Evolutionary conservation across 2,888 invertebrate genomes (phyloP).

Genomic region (Cantharis lateralis): DNA sequence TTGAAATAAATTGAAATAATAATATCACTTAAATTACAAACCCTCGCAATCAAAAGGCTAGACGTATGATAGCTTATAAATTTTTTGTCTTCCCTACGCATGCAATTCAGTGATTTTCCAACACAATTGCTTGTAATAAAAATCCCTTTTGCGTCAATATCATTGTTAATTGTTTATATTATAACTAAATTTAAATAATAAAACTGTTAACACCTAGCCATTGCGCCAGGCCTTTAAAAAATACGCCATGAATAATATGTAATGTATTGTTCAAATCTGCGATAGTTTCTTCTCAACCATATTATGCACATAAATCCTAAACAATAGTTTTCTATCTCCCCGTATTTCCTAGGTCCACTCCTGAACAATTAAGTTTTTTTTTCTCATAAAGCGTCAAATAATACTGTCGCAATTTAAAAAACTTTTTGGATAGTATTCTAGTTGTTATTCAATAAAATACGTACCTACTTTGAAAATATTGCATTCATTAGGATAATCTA

Average conservation of each 20-base stretch:
- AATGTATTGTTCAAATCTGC: not conserved
- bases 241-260: not conserved
- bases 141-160: not conserved
- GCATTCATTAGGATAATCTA: not conserved
- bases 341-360: not conserved
- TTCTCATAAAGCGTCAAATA: no score
- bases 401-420: no score
- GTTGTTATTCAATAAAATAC: no score
- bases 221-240: not conserved
- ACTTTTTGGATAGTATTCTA: no score
- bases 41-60: not conserved
- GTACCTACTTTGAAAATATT: no score
- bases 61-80: not conserved
- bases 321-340: not conserved
- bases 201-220: not conserved
- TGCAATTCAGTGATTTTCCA: not conserved
- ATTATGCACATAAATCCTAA: no score
- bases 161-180: not conserved
- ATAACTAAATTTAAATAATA: not conserved
- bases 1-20: not conserved
- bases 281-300: not conserved
- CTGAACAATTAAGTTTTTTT: not conserved
- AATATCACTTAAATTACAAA: not conserved
- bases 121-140: not conserved
- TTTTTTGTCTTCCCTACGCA: not conserved